phyloP scores from a whole-genome alignment of 2,888 invertebrate species.

The Odontomyia ornata region DNA sequence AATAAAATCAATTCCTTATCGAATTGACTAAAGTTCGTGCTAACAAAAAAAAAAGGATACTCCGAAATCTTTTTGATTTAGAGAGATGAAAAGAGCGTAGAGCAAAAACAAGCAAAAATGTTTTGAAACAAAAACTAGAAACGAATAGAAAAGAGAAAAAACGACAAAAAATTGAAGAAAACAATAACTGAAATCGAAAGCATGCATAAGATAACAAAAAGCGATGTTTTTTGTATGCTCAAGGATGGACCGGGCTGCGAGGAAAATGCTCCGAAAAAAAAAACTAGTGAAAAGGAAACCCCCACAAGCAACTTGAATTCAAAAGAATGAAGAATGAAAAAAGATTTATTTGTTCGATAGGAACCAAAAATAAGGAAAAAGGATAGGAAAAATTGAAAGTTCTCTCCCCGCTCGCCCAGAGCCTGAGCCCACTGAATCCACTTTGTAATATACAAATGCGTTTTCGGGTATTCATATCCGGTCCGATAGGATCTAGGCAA shows the following conservation, averaged over 20 bases:
- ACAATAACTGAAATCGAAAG: conserved; percentile 40
- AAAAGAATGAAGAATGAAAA: conserved; percentile 19
- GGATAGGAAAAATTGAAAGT: conserved; percentile 6
- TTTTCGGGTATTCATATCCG: conserved; percentile 38
- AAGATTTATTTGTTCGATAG: conserved; percentile 27
- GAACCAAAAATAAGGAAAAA: conserved; percentile 2
- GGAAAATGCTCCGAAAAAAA: not conserved
- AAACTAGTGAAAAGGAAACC: not conserved
- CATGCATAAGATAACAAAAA: not conserved
- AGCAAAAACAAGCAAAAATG: not conserved
- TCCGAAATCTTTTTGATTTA: conserved; percentile 24
- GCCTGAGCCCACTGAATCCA: conserved; percentile 20
- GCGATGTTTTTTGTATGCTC: not conserved
- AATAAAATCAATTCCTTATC: conserved; percentile 38
- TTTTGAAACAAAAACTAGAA: too few relatives aligned
- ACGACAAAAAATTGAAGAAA: conserved; percentile 20
- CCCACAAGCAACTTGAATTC: conserved; percentile 11
- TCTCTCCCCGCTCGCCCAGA: not conserved
- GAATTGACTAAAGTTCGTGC: not conserved
- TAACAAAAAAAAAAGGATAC: conserved; percentile 15
- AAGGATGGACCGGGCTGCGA: not conserved
- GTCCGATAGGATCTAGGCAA: conserved; percentile 26
- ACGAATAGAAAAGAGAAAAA: not conserved
- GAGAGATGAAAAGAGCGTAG: conserved; percentile 15
- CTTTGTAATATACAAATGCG: conserved; percentile 46